Evolutionary conservation across 2,888 invertebrate species (phyloP), one percentile per base, ranked within the genome.

Genomic region (Microplitis deprimator): DNA sequence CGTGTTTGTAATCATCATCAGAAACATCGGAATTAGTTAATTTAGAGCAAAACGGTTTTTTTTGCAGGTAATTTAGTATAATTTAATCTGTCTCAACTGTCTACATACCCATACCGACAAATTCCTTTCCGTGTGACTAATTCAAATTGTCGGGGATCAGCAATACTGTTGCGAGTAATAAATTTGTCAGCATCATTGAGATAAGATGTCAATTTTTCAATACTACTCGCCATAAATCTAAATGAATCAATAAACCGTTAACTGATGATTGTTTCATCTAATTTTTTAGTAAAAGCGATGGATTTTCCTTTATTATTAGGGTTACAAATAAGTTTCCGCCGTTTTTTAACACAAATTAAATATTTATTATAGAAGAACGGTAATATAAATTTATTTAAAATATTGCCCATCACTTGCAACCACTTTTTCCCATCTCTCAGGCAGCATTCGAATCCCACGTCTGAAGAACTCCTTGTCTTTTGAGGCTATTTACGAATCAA

Each of bases 41-140:
- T 4, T 68, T 79, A 17, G 80, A 83, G 72, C n/a, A 78, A 82
- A 79, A 86, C 85, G 4, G 67, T 41, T n/a, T 82, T 78, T 75
- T 75, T 76, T 13, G 78, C 6, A 13, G 83, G 82, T 61, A 84
- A 73, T 40, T 71, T 6, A 2, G 10, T 59, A 8, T 84, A 83
- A 5, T 83, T 65, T 10, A 87, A 50, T 50, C 10, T 50, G 60
- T 80, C 82, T 67, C 68, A 74, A 1, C 39, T 73, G 17, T 82
- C 81, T 10, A 86, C 64, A 75, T 85, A 87, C n/a, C 86, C 82
- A 78, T 88, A 87, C 5, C 85, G 86, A 79, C 87, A 85, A 17
- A 87, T 81, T 1, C 85, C 86, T 79, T 86, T 86, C 38, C 83
- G 77, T 1, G 59, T 82, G 5, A 86, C 67, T n/a, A 83, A 76